Conservation (phyloP, 53 echinoderm and acorn worm species). For the Actinopyga echinites region DNA sequence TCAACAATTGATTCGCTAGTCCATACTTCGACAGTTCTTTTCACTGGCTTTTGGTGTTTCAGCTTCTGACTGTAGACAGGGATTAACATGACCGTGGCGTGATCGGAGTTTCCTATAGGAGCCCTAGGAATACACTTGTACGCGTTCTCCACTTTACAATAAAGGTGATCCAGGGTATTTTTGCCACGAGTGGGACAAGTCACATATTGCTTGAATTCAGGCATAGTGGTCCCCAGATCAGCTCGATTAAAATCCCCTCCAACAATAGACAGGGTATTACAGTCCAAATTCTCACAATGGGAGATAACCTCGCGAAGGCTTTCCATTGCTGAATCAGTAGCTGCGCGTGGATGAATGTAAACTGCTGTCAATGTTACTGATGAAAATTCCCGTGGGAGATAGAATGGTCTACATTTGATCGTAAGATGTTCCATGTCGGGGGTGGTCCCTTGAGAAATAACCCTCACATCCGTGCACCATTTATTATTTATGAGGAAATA, state of each 20-base stretch:
- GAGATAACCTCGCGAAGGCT: too few species aligned
- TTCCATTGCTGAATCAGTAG: too few species aligned
- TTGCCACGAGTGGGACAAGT: constrained; percentile 36
- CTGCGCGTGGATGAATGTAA: too few species aligned
- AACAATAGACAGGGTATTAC: constrained; percentile 41
- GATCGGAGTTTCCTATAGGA: constrained; percentile 12
- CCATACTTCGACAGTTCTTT: constrained; percentile 35
- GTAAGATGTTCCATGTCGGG: too few species aligned
- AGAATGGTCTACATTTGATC: too few species aligned
- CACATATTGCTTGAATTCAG: constrained; percentile 45
- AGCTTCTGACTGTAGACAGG: constrained; percentile 52
- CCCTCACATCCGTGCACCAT: too few species aligned
- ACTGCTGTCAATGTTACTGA: too few species aligned
- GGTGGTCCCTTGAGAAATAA: too few species aligned
- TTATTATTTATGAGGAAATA: too few species aligned
- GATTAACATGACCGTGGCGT: constrained; percentile 15
- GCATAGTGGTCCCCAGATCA: constrained; percentile 29
- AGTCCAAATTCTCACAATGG: too few species aligned
- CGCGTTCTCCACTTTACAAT: constrained; percentile 7
- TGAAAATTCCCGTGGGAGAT: too few species aligned
- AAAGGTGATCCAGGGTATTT: constrained; percentile 13
- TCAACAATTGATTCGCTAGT: constrained; percentile 15
- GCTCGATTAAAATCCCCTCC: constrained; percentile 45
- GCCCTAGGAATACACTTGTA: constrained; percentile 22
- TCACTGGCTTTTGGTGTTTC: constrained; percentile 42